These are phyloP conservation scores for Zaprionus nigranus DNA, from an alignment of 1,140 invertebrate genomes.

Conservation along the genomic window DNA sequence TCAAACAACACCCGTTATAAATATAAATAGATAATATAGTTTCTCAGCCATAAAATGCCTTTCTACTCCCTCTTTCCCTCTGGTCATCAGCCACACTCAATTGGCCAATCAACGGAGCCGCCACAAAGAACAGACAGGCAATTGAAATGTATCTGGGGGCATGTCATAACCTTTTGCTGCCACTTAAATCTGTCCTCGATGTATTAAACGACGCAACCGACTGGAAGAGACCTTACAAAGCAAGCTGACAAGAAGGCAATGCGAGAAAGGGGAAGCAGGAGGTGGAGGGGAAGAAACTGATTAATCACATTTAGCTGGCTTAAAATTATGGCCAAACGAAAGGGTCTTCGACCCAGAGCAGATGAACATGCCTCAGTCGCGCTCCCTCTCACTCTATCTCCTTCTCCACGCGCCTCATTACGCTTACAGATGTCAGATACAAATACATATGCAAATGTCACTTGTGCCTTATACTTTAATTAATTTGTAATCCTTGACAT, in stretches of 20 bases:
- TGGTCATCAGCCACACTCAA: conserved; percentile 15
- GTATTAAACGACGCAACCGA: conserved; percentile 16
- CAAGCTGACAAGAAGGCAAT: background rate
- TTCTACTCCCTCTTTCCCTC: background rate
- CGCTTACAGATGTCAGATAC: conserved; percentile 1
- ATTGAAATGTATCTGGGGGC: conserved; percentile 25
- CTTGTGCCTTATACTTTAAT: conserved; percentile 70
- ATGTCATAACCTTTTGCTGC: conserved; percentile 30
- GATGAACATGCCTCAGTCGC: background rate
- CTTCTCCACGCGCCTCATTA: conserved; percentile 1
- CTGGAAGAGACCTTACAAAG: conserved; percentile 23
- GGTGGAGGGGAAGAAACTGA: conserved; percentile 24
- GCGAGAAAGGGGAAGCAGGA: too few relatives aligned
- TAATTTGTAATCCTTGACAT: conserved; percentile 75
- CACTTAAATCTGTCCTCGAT: conserved; percentile 25
- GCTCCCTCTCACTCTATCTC: background rate
- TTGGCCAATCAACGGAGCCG: conserved; percentile 30
- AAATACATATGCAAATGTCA: conserved; percentile 59
- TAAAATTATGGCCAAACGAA: conserved; percentile 51
- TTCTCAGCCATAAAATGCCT: background rate
- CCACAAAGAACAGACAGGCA: conserved; percentile 21
- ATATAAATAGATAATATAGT: conserved; percentile 8
- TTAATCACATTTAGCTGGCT: conserved; percentile 62
- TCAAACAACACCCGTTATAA: background rate
- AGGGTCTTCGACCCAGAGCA: background rate